Conservation (phyloP, 2,888 invertebrate species). For the Erebia aethiops region DNA sequence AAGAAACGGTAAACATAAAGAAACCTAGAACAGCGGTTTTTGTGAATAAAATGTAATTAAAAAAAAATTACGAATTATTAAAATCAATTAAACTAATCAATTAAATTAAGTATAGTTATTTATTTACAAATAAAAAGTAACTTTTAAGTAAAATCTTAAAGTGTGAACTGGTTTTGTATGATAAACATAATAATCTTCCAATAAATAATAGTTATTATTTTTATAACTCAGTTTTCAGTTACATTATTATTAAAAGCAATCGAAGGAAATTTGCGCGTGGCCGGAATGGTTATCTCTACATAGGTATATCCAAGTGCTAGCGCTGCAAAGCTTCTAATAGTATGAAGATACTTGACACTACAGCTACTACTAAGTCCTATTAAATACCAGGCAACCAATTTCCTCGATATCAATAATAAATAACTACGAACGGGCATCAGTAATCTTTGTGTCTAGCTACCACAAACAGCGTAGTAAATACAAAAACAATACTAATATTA, state of each 20-base stretch:
- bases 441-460: conserved; percentile 72
- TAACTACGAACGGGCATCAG: conserved; percentile 68
- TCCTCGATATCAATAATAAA: conserved; percentile 72
- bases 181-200: background rate
- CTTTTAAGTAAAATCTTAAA: too few relatives aligned
- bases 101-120: too few relatives aligned
- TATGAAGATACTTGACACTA: conserved; percentile 64
- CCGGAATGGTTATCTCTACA: conserved; percentile 17
- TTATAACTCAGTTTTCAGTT: too few relatives aligned
- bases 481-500: conserved; percentile 55
- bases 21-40: too few relatives aligned
- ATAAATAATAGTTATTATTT: background rate
- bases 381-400: conserved; percentile 71
- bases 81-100: too few relatives aligned
- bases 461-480: conserved; percentile 67
- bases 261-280: conserved; percentile 28
- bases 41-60: too few relatives aligned
- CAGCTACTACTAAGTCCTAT: conserved; percentile 65
- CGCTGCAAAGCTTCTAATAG: conserved; percentile 69
- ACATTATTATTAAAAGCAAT: too few relatives aligned
- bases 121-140: too few relatives aligned
- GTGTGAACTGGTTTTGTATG: too few relatives aligned
- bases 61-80: too few relatives aligned
- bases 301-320: conserved; percentile 56
- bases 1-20: background rate